Percentiles rank a stretch among this genome's conserved stretches.
These are phyloP conservation scores for Macrotis lagotis DNA, from an alignment of 2,113 vertebrate species.

Conservation along the genomic window DNA sequence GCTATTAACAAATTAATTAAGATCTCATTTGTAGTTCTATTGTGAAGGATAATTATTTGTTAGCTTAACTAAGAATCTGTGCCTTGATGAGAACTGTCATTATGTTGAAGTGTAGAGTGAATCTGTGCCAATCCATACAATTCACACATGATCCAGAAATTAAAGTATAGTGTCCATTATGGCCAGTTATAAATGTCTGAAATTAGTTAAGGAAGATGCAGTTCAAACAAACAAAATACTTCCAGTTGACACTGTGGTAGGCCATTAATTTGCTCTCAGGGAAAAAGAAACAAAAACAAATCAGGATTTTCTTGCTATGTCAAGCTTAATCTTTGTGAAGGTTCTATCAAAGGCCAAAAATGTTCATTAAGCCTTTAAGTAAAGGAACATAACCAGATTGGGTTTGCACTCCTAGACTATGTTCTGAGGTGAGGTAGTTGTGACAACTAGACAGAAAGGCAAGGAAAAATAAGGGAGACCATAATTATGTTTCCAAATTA, in stretches of 20 bases:
- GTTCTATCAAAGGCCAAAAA: conserved; percentile 7
- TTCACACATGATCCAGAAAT: not conserved
- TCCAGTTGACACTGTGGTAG: not conserved
- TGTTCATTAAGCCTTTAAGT: not conserved
- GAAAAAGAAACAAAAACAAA: not conserved
- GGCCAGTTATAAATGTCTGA: conserved; percentile 40
- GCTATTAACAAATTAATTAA: conserved; percentile 58
- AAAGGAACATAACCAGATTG: not conserved
- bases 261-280: conserved; percentile 25
- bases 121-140: conserved; percentile 30
- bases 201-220: not conserved
- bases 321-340: not conserved
- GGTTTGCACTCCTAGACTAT: not conserved
- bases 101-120: conserved; percentile 21
- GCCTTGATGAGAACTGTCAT: conserved; percentile 31
- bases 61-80: conserved; percentile 42
- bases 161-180: conserved; percentile 40
- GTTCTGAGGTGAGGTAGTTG: not conserved
- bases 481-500: not conserved
- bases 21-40: conserved; percentile 42
- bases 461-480: not conserved
- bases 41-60: conserved; percentile 47
- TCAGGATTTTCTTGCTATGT: not conserved
- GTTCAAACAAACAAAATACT: conserved; percentile 39
- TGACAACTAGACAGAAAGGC: not conserved